Evolutionary conservation across 1,140 invertebrate species (phyloP).

Genomic region (Drosophila ironensis): DNA sequence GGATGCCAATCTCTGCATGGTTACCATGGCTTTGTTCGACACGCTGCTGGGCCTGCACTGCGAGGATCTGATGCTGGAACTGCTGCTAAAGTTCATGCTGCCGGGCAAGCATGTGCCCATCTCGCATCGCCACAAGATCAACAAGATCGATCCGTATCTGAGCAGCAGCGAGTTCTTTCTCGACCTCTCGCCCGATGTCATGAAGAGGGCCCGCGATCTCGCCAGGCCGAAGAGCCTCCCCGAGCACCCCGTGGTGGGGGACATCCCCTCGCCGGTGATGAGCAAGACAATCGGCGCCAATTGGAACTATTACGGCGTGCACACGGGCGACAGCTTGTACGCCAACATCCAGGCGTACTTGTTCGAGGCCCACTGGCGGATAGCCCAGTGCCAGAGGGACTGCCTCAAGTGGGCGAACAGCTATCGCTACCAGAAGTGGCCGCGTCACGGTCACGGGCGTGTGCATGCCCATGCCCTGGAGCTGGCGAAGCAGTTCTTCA

Average conservation of each 20-base stretch:
- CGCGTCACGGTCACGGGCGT: conserved; percentile 50
- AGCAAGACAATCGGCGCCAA: conserved; percentile 81
- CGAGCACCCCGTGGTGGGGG: conserved; percentile 16
- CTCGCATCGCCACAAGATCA: conserved; percentile 88
- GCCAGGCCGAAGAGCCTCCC: conserved; percentile 66
- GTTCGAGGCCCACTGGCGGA: conserved; percentile 90
- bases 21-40: conserved; percentile 94
- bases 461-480: conserved; percentile 67
- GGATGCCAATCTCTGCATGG: conserved; percentile 91
- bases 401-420: conserved; percentile 88
- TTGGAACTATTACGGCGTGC: conserved; percentile 83
- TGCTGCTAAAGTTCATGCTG: conserved; percentile 93
- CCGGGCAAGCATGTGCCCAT: conserved; percentile 96
- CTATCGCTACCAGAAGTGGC: conserved; percentile 80
- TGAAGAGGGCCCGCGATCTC: conserved; percentile 74
- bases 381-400: conserved; percentile 87
- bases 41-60: conserved; percentile 96
- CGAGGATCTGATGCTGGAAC: conserved; percentile 98
- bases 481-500: conserved; percentile 75
- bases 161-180: conserved; percentile 93
- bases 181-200: conserved; percentile 87
- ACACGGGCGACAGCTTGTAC: conserved; percentile 85
- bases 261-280: conserved; percentile 64
- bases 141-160: conserved; percentile 91
- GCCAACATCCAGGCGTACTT: conserved; percentile 92